Base-by-base conservation (phyloP, 2,797 vertebrate species). In the Rhinatrema bivittatum region DNA sequence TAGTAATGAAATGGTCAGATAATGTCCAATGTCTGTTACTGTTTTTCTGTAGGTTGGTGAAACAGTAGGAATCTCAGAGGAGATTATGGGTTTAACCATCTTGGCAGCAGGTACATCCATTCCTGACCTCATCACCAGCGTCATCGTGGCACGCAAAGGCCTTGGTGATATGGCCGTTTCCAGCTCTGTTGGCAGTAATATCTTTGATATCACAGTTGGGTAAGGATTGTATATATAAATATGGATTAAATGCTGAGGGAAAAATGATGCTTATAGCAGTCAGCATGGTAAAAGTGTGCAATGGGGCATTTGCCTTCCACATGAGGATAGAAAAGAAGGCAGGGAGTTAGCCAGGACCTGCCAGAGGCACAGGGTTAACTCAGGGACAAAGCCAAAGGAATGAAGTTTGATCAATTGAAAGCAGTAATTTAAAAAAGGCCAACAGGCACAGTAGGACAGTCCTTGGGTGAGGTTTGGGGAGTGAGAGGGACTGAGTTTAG, bases 131-230 rank as follows among this genome's bases (percentile, higher is more conserved):
- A 97, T 98, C 62, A 97, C 94, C 62, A 98, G 94, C 13, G 93
- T 97, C 54, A 98, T 98, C 1, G 94, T 98, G n/a, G 94, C 94
- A 7, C 81, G 91, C 21, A 98, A 97, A 62, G 94, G 94, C 32
- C 59, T 97, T 23, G 94, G 94, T 5, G 94, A 98, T 80, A 98
- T 97, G 94, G 94, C 94, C 0, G 93, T 98, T 52, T 98, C 94
- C 58, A 98, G 94, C 34, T 98, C 94, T 1, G 94, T 98, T 41
- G 94, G 94, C 69, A 97, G 93, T 54, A 98, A 98, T 67, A 98
- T 98, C 75, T 98, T 98, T 1, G 94, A 98, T 47, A 98, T 98
- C 79, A 98, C 94, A 3, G 69, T 98, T 21, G 94, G 94, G 94
- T 97, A 68, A 94, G 92, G 68, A 46, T 25, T 25, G 16, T 3